Conservation (phyloP, 37 sponge, comb jelly and placozoan species). For the Chondrilla cf. caribensis region DNA sequence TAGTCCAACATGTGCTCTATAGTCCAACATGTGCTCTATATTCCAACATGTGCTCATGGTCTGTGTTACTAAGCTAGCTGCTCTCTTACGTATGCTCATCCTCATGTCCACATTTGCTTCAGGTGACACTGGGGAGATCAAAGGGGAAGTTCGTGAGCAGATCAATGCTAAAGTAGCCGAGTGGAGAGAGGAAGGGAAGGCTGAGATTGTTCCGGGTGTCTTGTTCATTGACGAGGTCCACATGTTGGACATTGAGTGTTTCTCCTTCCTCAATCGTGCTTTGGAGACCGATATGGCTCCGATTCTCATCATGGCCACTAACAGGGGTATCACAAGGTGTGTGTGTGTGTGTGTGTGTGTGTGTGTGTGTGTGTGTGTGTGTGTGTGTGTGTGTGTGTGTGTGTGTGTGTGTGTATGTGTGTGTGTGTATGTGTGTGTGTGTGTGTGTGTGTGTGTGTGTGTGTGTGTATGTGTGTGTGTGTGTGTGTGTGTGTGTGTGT, state of each 20-base stretch:
- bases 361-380: not conserved
- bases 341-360: conserved; percentile 17
- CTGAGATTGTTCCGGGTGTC: conserved; percentile 97
- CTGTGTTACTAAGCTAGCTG: too few species aligned
- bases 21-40: too few species aligned
- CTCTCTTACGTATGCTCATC: not conserved
- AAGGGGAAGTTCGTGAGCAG: conserved; percentile 94
- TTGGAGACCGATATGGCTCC: conserved; percentile 96
- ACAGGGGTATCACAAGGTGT: conserved; percentile 91
- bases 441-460: not conserved
- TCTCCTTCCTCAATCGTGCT: conserved; percentile 97
- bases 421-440: conserved; percentile 13
- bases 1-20: too few species aligned
- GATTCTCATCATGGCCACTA: conserved; percentile 96
- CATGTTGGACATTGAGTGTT: conserved; percentile 99
- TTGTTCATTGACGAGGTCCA: conserved; percentile 98
- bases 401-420: conserved; percentile 14
- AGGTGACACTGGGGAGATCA: conserved; percentile 98
- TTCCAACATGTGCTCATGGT: too few species aligned
- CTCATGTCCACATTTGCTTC: not conserved
- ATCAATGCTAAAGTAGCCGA: conserved; percentile 96
- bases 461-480: not conserved
- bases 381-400: not conserved
- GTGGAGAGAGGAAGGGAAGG: conserved; percentile 99
- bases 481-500: conserved; percentile 1